Percentiles rank a stretch among this genome's conserved stretches.
phyloP scores from a whole-genome alignment of 2,113 vertebrate species.

The Carlito syrichta region DNA sequence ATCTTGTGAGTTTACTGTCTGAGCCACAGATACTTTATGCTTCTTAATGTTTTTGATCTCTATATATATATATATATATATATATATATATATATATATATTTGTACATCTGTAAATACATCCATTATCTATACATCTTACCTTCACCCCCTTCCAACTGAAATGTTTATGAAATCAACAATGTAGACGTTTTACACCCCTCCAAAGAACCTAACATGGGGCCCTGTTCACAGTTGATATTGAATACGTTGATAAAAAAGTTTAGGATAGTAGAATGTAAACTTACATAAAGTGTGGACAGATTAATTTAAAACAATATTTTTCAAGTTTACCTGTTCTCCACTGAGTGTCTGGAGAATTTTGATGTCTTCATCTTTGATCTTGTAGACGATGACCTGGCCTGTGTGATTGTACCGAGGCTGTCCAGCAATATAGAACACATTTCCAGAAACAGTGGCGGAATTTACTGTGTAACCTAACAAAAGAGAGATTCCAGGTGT shows the following conservation, averaged over 20 bases:
- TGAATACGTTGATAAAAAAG: neutral
- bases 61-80: neutral
- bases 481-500: conserved; percentile 24
- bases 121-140: no score
- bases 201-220: neutral
- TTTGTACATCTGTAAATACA: neutral
- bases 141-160: neutral
- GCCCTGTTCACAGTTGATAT: neutral
- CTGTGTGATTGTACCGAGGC: conserved; percentile 95
- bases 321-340: conserved; percentile 89
- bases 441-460: conserved; percentile 84
- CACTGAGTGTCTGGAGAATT: conserved; percentile 89
- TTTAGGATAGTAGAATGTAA: neutral
- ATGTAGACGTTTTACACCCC: neutral
- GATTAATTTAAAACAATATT: neutral
- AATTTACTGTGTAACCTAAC: conserved; percentile 93
- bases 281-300: neutral
- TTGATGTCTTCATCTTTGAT: conserved; percentile 80
- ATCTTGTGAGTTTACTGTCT: neutral
- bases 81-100: neutral
- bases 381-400: conserved; percentile 91
- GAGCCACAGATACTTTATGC: neutral
- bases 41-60: neutral
- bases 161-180: neutral
- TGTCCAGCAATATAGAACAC: conserved; percentile 93